Evolutionary conservation across 1,140 invertebrate species (phyloP), one percentile per base, ranked within the genome.

Genomic region (Drosophila kikkawai): DNA sequence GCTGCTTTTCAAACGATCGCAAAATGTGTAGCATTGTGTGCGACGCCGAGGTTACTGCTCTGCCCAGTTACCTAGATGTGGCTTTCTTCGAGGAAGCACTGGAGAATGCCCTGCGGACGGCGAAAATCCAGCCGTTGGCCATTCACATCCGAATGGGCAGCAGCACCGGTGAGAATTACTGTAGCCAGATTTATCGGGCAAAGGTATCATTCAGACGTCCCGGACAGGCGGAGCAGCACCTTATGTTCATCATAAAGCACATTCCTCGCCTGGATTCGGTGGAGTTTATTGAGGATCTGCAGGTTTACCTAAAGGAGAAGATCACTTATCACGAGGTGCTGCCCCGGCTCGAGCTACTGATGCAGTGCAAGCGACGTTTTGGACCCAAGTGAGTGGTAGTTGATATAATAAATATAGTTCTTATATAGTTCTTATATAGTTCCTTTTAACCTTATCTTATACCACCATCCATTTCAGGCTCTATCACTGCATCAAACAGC

Each of bases 271-370:
- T 73, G 15, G 78, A 87, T 4, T 57, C 65, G 0, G 53, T 82
- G 13, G 80, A 91, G 50, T 92, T 92, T 13, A 64, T 92, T 12
- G 68, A 69, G 26, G 84, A 91, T 50, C 39, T 92, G 13, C 73
- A 91, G 51, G 78, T 92, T 12, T 92, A 87, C 15, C 41, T 86
- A 1, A 92, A 92, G 45, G 91, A 92, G 66, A 91, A 87, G 44
- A 75, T 79, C 19, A 80, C 77, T 1, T 92, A 91, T 29, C 59
- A 70, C 29, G 80, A 91, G 17, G 70, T 92, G 6, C 61, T 92
- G 45, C 91, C 91, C n/a, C 75, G 80, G 7, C 60, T 92, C 7
- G 88, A 90, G 34, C 53, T 91, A 7, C 65, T 92, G 1, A 70
- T 84, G 57, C 56, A 87, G 17, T 77, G 75, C 50, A 82, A 75